Base-by-base conservation (phyloP, 2,888 invertebrate species). In the Volucella bombylans region DNA sequence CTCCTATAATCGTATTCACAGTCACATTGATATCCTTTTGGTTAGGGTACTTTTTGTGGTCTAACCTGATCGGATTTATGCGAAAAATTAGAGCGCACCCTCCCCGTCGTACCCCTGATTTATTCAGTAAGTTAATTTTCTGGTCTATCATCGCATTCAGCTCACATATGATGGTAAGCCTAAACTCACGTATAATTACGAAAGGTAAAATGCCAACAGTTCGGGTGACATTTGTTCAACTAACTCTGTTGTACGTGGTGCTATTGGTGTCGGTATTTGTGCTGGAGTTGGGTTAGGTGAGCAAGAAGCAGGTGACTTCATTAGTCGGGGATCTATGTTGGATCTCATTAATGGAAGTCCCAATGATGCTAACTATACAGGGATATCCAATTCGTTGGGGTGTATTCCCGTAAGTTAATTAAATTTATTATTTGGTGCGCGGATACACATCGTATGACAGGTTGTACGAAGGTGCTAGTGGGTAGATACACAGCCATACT, bases 61-160 rank as follows among this genome's bases (percentile, higher is more conserved):
- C 47, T 52, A 62, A 67, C 9, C 43, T 65, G 77, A 77, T 77
- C 77, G 59, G 71, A 71, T 82, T 71, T 65, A 47, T 14, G 43
- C 12, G n/a, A 41, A 45, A 57, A 49, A 54, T 47, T 39, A 43
- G 41, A n/a, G 43, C 62, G 14, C 49, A 47, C 52, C 8, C 15
- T 15, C 10, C 10, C 61, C 43, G 54, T 23, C 50, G 65, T 14
- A 45, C 43, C 18, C 52, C 69, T 69, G 77, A 69, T 79, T 78
- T 64, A 78, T 82, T 79, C 54, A 73, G 68, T 61, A 65, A 82
- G 82, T 69, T 82, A 82, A 82, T 82, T 82, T 79, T 79, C 72
- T 73, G 69, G 67, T 73, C 79, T 69, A 78, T 82, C 72, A 76
- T 65, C 68, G 68, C 73, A 82, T 78, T 69, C 57, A 49, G 45